Conservation (phyloP, 2,888 invertebrate genomes). For the Caenorhabditis afra region DNA sequence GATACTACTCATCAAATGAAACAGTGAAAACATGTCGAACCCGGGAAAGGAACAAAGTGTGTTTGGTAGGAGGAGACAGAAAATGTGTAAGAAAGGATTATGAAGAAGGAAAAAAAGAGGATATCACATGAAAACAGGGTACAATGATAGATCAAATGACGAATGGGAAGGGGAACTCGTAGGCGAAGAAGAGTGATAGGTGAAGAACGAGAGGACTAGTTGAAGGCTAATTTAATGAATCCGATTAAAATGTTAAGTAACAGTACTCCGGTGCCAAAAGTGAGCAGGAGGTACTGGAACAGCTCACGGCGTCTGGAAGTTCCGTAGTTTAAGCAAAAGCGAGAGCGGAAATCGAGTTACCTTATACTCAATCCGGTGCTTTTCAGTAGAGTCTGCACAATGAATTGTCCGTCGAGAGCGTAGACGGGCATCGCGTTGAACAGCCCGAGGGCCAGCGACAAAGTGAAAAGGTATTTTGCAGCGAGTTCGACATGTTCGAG, state of each 20-base stretch:
- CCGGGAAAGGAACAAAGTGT: conserved; percentile 12
- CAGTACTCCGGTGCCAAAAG: conserved; percentile 64
- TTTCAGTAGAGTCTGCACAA: conserved; percentile 84
- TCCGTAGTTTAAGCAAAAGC: not conserved
- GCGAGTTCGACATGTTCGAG: conserved; percentile 60
- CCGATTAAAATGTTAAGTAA: conserved; percentile 67
- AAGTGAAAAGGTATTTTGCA: conserved; percentile 83
- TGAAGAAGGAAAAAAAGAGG: conserved; percentile 21
- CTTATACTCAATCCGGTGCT: conserved; percentile 29
- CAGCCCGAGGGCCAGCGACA: conserved; percentile 92
- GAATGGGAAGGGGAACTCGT: conserved; percentile 8
- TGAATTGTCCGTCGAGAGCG: conserved; percentile 93
- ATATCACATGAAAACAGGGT: conserved; percentile 26
- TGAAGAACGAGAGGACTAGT: conserved; percentile 19
- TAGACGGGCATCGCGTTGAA: conserved; percentile 94
- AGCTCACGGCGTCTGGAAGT: conserved; percentile 65
- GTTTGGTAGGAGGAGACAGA: conserved; percentile 6
- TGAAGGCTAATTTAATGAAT: conserved; percentile 63
- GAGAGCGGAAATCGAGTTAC: conserved; percentile 20
- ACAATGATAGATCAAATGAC: conserved; percentile 4
- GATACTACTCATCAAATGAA: conserved; percentile 20
- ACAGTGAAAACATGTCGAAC: conserved; percentile 6
- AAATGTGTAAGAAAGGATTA: not conserved
- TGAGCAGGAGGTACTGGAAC: conserved; percentile 59
- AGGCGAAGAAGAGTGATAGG: not conserved